Base-by-base conservation (phyloP, 2,113 vertebrate species). In the Microcebus ravelobensis region DNA sequence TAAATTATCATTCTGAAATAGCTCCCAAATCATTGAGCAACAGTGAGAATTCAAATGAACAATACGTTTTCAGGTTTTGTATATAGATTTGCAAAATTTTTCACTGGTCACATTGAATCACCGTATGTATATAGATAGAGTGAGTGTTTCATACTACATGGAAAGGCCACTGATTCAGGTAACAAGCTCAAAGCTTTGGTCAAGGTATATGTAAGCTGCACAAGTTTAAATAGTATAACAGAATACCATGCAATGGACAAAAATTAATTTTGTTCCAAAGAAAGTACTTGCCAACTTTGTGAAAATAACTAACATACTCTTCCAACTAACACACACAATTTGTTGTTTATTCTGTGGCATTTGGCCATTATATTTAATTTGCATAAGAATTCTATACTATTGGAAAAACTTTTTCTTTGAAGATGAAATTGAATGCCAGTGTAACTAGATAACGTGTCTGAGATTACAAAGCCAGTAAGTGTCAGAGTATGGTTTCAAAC, bases 1-100 rank as follows among this genome's bases (percentile, higher is more conserved):
- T 52, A 96, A 97, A 94, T 96, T 94, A 80, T 97, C n/a, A 96
- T 96, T 97, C 86, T 84, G 31, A 90, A 96, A 93, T 91, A 59
- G 63, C 96, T 97, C 96, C 57, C 39, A 95, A 98, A 98, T 96
- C 90, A 96, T 91, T 91, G 29, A 98, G 42, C 25, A 98, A 96
- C 61, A 57, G 50, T 96, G 73, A 87, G 77, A 97, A 77, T 93
- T 98, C 84, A 98, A 96, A 61, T 83, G 96, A 83, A 98, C 98
- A 98, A 98, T 98, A 81, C 95, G 77, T 97, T 98, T 97, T 74
- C 70, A 96, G 52, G 8, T 86, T 84, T 95, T 96, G 61, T 92
- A 81, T 88, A 92, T 88, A 65, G 79, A 95, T 94, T 39, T 70
- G 65, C 83, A 95, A 93, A 95, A 96, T 71, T 97, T 96, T 97